Evolutionary conservation across 2,888 invertebrate genomes (phyloP), one percentile per base, ranked within the genome.

Genomic region (Frankliniella intonsa): DNA sequence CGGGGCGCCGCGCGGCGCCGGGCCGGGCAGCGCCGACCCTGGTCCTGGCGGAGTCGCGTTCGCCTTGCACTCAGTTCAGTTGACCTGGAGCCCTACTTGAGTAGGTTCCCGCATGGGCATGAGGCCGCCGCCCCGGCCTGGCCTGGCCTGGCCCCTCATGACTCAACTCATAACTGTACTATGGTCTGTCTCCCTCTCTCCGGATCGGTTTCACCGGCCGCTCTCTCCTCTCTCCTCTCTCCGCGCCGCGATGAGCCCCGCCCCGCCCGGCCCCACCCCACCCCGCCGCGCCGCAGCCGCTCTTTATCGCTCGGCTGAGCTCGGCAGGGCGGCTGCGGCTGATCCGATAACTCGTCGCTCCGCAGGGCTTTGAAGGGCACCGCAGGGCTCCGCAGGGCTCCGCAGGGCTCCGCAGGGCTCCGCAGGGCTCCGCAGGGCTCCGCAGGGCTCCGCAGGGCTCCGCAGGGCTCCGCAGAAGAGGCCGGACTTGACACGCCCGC

Each of bases 81-180:
- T 82, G 50, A 50, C 69, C 80, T 38, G 80, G 49, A 80, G 82
- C 69, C 69, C 82, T 82, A 62, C 82, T 82, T 49, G 76, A 49
- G 62, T 50, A 82, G n/a, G 82, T 82, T 50, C 62, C 50, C 22
- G 25, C 55, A 62, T 62, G 62, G 62, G 62, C 38, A 2, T 38
- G 38, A 5, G 5, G 38, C 38, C 38, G 38, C 38, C 38, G 3
- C 3, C 38, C 38, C 38, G 38, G 3, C 38, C 38, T 38, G 38
- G 38, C 62, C 62, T 62, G 12, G 55, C 55, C 55, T 55, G 17
- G 62, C 62, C 62, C 62, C 62, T 55, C 80, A 80, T 82, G 82
- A 62, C 81, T 81, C 65, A 55, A 81, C 81, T 81, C 81, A 81
- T 81, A 55, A 81, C 81, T 81, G 81, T 65, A 55, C 65, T 51